Base-by-base conservation (phyloP, 2,797 vertebrate species). In the Scarus forsteni region DNA sequence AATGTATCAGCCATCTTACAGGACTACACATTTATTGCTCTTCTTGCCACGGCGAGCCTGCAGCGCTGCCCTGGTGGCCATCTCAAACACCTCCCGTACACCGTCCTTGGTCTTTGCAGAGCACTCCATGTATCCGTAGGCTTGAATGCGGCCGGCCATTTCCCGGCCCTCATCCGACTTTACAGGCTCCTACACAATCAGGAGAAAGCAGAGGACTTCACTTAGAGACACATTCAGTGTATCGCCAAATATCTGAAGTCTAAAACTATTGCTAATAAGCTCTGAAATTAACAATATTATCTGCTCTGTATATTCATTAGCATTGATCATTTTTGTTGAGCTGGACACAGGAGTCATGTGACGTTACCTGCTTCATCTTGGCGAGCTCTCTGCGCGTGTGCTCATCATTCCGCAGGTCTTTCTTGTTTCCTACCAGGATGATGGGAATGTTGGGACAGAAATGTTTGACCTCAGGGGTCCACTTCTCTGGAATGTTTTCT, bases 401-500 rank as follows among this genome's bases (percentile, higher is more conserved):
- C 70, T 99, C 98, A 7, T 99, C 98, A 44, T 99, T 99, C 65
- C 97, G 96, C 89, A 99, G 94, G 85, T 99, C 97, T 90, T 99
- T 99, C 92, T 99, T 99, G 93, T 99, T 99, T 86, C 97, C 98
- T 81, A 99, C 98, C 61, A 99, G 94, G 88, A 99, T 99, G 85
- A 99, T 99, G 88, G 98, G 98, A 89, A 99, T 97, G 0, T 98
- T 99, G 81, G 98, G 98, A 86, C 98, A 99, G 90, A 99, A 99
- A 90, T 99, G 98, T 92, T 99, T 99, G 65, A 99, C 98, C 91
- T 99, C 98, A 0, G 97, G 98, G 57, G 98, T 99, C 98, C 98
- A 99, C 76, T 99, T 99, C 90, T 99, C 98, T 78, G 98, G 98
- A 94, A 99, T 99, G 94, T 99, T 99, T 95, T 99, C 98, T 99